These are phyloP conservation scores for Anoura caudifer DNA, from an alignment of 2,113 vertebrate species.

Conservation along the genomic window DNA sequence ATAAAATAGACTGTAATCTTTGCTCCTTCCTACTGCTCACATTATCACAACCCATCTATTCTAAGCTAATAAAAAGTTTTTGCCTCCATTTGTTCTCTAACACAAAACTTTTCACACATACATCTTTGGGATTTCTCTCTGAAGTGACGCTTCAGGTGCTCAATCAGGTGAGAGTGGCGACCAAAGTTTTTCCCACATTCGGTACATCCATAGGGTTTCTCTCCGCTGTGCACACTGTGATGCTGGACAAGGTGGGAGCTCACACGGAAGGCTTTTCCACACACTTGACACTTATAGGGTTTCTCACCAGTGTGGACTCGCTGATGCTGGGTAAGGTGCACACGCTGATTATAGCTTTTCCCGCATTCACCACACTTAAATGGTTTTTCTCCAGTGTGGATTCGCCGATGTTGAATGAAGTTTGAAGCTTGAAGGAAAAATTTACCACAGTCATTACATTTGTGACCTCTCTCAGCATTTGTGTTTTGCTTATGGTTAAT, in stretches of 20 bases:
- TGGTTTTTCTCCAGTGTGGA: constrained; percentile 74
- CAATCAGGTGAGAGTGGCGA: constrained; percentile 71
- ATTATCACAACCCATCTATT: background rate
- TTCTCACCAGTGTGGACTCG: constrained; percentile 74
- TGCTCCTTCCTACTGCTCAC: background rate
- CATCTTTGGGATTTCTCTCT: constrained; percentile 74
- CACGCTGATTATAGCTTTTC: constrained; percentile 74
- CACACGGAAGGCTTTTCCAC: constrained; percentile 73
- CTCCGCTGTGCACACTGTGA: constrained; percentile 72
- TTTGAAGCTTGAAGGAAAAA: constrained; percentile 75
- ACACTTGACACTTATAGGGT: constrained; percentile 73
- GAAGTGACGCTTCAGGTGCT: constrained; percentile 76
- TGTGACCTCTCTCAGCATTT: constrained; percentile 58
- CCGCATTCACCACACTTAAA: constrained; percentile 70
- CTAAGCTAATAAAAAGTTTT: background rate
- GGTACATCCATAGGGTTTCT: constrained; percentile 59
- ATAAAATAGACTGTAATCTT: background rate
- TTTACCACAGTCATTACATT: constrained; percentile 71
- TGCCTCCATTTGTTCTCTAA: background rate
- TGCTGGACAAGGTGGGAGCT: constrained; percentile 75
- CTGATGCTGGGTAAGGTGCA: constrained; percentile 75
- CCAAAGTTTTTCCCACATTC: constrained; percentile 75
- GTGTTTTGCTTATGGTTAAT: constrained; percentile 27
- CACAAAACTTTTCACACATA: constrained; percentile 30
- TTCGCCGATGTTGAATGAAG: constrained; percentile 74